Percentiles rank a stretch among this genome's conserved stretches.
These are phyloP conservation scores for Anguilla pacifica DNA, from an alignment of 2,797 vertebrate genomes.

Conservation along the genomic window DNA sequence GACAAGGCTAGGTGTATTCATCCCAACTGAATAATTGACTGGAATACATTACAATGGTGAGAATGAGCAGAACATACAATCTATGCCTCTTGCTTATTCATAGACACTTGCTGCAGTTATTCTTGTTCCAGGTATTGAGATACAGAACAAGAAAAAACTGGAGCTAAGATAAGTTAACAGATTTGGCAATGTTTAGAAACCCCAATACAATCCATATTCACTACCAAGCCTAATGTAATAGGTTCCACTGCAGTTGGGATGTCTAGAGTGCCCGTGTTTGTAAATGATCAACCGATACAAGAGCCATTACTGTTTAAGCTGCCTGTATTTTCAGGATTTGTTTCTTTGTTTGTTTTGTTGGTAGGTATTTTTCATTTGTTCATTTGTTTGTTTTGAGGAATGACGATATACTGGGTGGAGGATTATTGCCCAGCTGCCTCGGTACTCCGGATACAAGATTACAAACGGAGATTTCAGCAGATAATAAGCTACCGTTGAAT, in stretches of 20 bases:
- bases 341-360: background rate
- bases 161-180: no score
- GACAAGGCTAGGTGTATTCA: background rate
- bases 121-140: background rate
- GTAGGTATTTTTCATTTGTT: background rate
- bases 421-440: background rate
- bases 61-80: background rate
- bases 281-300: background rate
- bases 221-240: background rate
- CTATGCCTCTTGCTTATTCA: no score
- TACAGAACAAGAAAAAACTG: background rate
- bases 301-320: background rate
- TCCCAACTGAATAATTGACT: background rate
- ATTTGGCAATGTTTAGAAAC: background rate
- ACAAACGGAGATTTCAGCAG: background rate
- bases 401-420: background rate
- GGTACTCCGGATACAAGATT: background rate
- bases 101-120: no score
- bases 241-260: background rate
- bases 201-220: background rate
- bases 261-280: background rate
- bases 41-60: background rate
- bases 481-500: background rate
- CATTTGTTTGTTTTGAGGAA: background rate
- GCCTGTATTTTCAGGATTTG: background rate